Base-by-base conservation (phyloP, 2,113 vertebrate genomes). In the Epinephelus lanceolatus region DNA sequence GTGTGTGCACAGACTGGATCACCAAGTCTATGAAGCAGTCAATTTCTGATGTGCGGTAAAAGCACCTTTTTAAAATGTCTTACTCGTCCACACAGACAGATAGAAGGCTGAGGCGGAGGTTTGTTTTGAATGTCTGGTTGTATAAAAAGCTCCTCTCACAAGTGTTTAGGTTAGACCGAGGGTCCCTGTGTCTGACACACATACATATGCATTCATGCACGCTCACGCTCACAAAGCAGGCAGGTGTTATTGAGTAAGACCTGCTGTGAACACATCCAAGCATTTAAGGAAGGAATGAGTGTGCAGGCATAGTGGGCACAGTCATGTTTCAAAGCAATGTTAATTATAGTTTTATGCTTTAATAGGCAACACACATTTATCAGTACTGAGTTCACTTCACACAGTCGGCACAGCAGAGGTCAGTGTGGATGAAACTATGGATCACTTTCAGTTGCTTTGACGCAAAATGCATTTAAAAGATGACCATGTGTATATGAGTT, bases 101-200 rank as follows among this genome's bases (percentile, higher is more conserved):
- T 84, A 83, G 84, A 61, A 30, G 75, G 84, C 77, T 66, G 75
- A 80, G 80, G 80, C 80, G 67, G 71, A 56, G 60, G 73, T 93
- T 94, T 93, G 89, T 94, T 95, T 92, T 91, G 81, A 91, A 86
- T 87, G 74, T 74, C 80, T 71, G 76, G 30, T 68, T 79, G 81
- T 88, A 78, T 89, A 87, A 94, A 94, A 92, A 93, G 89, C 85
- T 86, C 47, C 75, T 90, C 92, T 93, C 83, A 61, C 78, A 81
- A 91, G 84, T 93, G 93, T 93, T 95, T 95, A 92, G 80, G 78
- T 94, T 92, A 57, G 72, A 89, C 78, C 40, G 52, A 52, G 72
- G 69, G 61, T 87, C 71, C 62, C 73, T 59, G 5, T 37, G 51
- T 70, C 71, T 66, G 42, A 80, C 63, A 72, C 70, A 71, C 68